phyloP scores from a whole-genome alignment of 2,113 vertebrate genomes.

The Myotis davidii region DNA sequence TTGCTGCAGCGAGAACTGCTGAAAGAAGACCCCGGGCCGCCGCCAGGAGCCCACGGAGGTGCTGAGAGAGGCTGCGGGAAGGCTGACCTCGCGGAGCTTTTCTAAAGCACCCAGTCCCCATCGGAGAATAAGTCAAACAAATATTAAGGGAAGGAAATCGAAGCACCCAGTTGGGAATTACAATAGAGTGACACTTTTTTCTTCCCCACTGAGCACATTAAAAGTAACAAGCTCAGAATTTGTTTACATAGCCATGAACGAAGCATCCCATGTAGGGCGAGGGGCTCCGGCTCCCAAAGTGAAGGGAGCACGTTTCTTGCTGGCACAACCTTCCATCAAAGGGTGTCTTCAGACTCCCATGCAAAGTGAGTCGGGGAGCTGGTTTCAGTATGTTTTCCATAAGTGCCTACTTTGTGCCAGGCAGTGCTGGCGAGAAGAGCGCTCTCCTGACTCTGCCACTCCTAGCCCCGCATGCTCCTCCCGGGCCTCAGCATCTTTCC shows the following conservation, averaged over 20 bases:
- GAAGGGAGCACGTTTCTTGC: not conserved
- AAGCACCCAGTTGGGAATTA: constrained; percentile 71
- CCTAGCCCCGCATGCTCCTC: rapidly evolving
- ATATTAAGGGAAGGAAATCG: constrained; percentile 74
- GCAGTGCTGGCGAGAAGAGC: not conserved
- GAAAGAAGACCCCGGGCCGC: constrained; percentile 34
- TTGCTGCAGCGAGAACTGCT: constrained; percentile 20
- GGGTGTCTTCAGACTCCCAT: not conserved
- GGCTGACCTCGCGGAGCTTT: constrained; percentile 56
- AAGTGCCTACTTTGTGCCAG: not conserved
- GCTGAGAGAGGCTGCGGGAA: constrained; percentile 61
- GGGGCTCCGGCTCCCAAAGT: not conserved
- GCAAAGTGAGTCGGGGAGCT: not conserved
- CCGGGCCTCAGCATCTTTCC: not conserved
- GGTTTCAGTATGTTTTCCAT: rapidly evolving
- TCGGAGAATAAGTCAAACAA: constrained; percentile 73
- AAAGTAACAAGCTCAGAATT: constrained; percentile 63
- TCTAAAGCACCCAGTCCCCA: constrained; percentile 43
- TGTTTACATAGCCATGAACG: constrained; percentile 51
- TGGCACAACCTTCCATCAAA: rapidly evolving
- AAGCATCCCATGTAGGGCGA: not conserved
- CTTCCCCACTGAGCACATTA: constrained; percentile 70
- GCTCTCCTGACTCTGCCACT: not conserved
- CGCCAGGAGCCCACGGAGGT: constrained; percentile 22
- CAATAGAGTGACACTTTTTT: constrained; percentile 59